Evolutionary conservation across 2,888 invertebrate species (phyloP), one percentile per base, ranked within the genome.

Genomic region (Pyrgus malvae): DNA sequence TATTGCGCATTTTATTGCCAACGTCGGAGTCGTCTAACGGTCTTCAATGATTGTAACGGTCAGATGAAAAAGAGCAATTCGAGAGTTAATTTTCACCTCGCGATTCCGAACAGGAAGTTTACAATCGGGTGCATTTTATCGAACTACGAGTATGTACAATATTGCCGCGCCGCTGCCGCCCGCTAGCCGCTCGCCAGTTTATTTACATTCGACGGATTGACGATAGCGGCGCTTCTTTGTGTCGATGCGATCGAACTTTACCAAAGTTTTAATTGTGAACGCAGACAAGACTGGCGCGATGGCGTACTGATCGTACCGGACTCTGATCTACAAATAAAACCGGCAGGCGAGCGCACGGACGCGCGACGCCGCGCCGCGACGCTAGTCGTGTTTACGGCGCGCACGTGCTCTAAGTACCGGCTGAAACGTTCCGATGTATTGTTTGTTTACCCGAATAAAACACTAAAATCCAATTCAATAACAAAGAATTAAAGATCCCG

Each of bases 401-500:
- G 82, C 89, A 89, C 89, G 89, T 88, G 89, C 81, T 65, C 76
- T 77, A 81, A 87, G 84, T 83, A 80, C 82, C 80, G 76, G 76
- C 78, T 75, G 80, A 81, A 82, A 78, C 79, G 81, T 70, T 76
- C 78, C 83, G 78, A 81, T 86, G 78, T 83, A 85, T 85, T 88
- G 89, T 89, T 90, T 90, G 89, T 90, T 90, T 90, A 90, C 84
- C 81, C 83, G 84, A 87, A 89, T 89, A 89, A 88, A 90, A 90
- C 89, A 89, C 90, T 90, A 89, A 90, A 89, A 88, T 89, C 88
- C 84, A 88, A 88, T 88, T 88, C 89, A 88, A 90, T 89, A 90
- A 90, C 89, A 90, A 90, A 90, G 89, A 90, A 90, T 90, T 90
- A 89, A 89, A 89, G 90, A 88, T 90, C 90, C 89, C 83, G 82